Conservation (phyloP, 2,888 invertebrate species). For the Apotomis betuletana region DNA sequence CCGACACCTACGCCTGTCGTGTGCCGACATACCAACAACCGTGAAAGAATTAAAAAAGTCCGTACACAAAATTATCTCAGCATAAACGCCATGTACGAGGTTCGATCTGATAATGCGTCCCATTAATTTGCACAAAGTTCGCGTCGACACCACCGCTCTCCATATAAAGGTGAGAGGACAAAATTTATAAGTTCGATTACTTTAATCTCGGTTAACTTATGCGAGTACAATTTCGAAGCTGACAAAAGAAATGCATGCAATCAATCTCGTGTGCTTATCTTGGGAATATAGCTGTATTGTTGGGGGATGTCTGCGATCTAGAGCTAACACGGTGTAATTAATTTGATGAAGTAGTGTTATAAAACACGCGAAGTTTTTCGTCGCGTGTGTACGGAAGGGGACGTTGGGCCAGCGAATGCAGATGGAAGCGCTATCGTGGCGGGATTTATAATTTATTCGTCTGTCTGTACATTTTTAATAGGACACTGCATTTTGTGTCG, state of each 20-base stretch:
- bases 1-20: constrained; percentile 49
- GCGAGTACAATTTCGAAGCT: constrained; percentile 84
- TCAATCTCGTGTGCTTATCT: constrained; percentile 79
- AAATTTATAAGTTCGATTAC: constrained; percentile 85
- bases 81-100: constrained; percentile 83
- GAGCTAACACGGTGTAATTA: constrained; percentile 78
- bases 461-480: constrained; percentile 41
- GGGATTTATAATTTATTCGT: constrained; percentile 40
- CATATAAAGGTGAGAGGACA: constrained; percentile 83
- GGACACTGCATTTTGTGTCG: constrained; percentile 22
- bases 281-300: constrained; percentile 78
- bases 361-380: constrained; percentile 73
- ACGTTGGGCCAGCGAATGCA: constrained; percentile 37
- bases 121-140: constrained; percentile 83
- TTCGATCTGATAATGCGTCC: constrained; percentile 81
- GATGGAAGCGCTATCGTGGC: constrained; percentile 35
- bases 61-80: constrained; percentile 80
- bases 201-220: constrained; percentile 84
- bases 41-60: constrained; percentile 70
- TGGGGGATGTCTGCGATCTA: constrained; percentile 73
- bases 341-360: constrained; percentile 76
- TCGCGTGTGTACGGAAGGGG: constrained; percentile 66
- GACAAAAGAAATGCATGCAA: constrained; percentile 84
- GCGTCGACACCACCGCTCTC: constrained; percentile 80
- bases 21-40: constrained; percentile 50